phyloP scores from a whole-genome alignment of 92 coral and sea anemone species.

The Phenganax marumi region DNA sequence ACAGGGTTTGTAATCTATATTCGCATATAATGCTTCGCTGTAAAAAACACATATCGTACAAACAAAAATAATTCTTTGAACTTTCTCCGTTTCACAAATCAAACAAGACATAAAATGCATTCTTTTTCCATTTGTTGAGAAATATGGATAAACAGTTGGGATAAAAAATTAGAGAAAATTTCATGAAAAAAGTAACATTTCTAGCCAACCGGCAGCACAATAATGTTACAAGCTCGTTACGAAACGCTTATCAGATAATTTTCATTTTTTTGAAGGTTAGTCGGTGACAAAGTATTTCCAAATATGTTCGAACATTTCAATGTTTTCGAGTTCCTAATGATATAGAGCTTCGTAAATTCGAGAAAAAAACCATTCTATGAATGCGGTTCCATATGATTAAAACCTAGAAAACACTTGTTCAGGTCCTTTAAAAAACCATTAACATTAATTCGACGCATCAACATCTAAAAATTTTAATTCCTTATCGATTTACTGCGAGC shows the following conservation, averaged over 20 bases:
- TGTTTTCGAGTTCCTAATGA: background rate
- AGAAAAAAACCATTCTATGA: conserved; percentile 2
- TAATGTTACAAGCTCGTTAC: background rate
- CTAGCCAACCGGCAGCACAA: background rate
- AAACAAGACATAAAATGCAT: no score
- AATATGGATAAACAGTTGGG: background rate
- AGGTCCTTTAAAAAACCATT: conserved; percentile 26
- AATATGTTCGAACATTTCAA: background rate
- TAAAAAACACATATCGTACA: no score
- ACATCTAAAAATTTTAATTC: conserved; percentile 21
- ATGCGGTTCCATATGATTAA: background rate
- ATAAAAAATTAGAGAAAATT: background rate
- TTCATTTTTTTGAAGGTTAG: background rate
- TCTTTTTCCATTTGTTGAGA: no score
- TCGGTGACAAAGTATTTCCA: background rate
- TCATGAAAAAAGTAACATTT: conserved; percentile 5
- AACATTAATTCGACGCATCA: conserved; percentile 23
- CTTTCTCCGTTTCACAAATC: no score
- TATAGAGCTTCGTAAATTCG: background rate
- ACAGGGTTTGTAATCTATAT: no score
- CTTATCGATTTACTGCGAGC: conserved; percentile 4
- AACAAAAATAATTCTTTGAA: no score
- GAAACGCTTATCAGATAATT: conserved; percentile 7
- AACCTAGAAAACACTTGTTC: conserved; percentile 1
- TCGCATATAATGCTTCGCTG: no score